Conservation (phyloP, 2,797 vertebrate genomes). For the Cyprinodon diabolis region DNA sequence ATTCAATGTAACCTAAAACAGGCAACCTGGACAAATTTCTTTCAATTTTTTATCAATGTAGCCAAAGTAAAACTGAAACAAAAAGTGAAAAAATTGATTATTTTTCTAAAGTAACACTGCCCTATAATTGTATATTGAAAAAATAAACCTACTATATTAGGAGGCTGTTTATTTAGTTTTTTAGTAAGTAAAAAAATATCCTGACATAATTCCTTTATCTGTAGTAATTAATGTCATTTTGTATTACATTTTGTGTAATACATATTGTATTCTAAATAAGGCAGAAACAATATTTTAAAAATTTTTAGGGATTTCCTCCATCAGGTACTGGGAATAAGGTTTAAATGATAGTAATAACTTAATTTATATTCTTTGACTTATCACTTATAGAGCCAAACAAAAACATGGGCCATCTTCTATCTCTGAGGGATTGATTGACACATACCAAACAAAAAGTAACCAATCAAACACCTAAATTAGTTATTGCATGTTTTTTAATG, state of each 20-base stretch:
- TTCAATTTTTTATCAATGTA: neutral
- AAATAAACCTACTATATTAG: too few relatives aligned
- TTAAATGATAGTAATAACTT: neutral
- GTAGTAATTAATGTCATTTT: too few relatives aligned
- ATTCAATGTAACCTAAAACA: neutral
- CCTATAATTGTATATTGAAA: neutral
- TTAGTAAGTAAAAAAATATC: too few relatives aligned
- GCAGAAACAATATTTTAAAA: too few relatives aligned
- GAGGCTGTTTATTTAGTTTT: too few relatives aligned
- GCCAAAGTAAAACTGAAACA: neutral
- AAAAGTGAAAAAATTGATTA: too few relatives aligned
- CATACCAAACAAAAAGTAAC: neutral
- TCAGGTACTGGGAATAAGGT: neutral
- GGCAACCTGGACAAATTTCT: rapidly evolving
- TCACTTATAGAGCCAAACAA: neutral
- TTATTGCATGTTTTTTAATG: neutral
- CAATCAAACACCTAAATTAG: neutral
- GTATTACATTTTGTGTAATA: too few relatives aligned
- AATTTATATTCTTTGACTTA: neutral
- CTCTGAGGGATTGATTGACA: neutral
- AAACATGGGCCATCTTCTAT: neutral
- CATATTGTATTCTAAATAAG: too few relatives aligned
- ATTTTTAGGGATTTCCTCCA: too few relatives aligned
- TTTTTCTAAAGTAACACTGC: neutral
- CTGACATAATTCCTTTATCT: too few relatives aligned